Percentiles rank a stretch among this genome's conserved stretches.
Conservation (phyloP, 2,113 vertebrate species). For the Phalacrocorax carbo region DNA sequence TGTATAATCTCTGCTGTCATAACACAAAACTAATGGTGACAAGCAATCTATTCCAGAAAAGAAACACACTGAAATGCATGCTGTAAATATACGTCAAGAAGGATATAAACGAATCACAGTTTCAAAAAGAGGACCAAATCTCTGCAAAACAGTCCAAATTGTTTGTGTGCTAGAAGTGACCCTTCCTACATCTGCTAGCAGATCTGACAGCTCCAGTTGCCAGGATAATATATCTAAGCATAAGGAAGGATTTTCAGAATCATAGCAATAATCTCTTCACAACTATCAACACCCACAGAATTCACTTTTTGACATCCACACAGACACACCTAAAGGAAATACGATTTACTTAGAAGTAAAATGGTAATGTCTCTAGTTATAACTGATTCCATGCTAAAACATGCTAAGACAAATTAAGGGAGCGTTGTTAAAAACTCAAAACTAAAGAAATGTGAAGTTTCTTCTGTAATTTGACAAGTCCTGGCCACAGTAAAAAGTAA, state of each 20-base stretch:
- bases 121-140: constrained; percentile 26
- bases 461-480: neutral
- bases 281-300: constrained; percentile 48
- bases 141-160: constrained; percentile 42
- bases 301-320: constrained; percentile 21
- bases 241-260: constrained; percentile 50
- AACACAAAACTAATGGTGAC: constrained; percentile 45
- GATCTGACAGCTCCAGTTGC: constrained; percentile 42
- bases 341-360: constrained; percentile 1
- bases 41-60: constrained; percentile 45
- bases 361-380: neutral
- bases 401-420: neutral
- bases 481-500: neutral
- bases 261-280: constrained; percentile 61
- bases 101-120: neutral
- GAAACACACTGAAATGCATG: neutral
- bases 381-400: neutral
- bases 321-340: neutral
- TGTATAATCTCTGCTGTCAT: constrained; percentile 52
- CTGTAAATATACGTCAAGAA: constrained; percentile 38
- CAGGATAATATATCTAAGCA: constrained; percentile 5
- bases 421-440: neutral
- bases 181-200: constrained; percentile 30
- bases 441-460: neutral
- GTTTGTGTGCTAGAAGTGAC: constrained; percentile 40